Conservation (phyloP, 2,113 vertebrate species). For the Aphyosemion australe region DNA sequence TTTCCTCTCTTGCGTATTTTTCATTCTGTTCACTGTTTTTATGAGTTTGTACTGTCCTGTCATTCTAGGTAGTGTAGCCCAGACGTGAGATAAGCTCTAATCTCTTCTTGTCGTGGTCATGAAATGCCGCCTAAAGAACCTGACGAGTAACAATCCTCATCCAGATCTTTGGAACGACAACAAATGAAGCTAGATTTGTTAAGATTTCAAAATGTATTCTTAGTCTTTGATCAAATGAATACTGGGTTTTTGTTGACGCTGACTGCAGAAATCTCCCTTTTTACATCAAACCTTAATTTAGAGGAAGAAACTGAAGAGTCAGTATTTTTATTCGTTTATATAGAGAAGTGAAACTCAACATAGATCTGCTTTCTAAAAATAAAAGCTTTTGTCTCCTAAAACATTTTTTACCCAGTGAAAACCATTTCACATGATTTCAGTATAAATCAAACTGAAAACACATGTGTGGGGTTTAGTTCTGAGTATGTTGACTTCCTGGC, state of each 20-base stretch:
- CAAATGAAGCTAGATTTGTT: background rate
- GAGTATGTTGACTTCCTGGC: conserved; percentile 15
- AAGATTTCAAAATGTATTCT: no score
- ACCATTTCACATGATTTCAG: background rate
- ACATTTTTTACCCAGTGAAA: background rate
- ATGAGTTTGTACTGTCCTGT: conserved; percentile 10
- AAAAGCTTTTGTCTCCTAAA: background rate
- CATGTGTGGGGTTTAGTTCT: no score
- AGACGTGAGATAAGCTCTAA: conserved; percentile 22
- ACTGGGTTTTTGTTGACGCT: background rate
- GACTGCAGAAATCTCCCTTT: background rate
- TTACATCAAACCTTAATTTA: background rate
- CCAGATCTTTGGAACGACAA: conserved; percentile 12
- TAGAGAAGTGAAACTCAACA: background rate
- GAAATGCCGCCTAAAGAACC: conserved; percentile 36
- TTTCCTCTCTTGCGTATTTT: background rate
- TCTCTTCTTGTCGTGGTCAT: background rate
- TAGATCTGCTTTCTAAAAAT: background rate
- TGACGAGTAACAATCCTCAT: conserved; percentile 37
- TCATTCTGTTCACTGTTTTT: conserved; percentile 5
- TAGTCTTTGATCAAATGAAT: background rate
- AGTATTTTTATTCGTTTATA: background rate
- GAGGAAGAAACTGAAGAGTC: background rate
- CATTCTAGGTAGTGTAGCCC: conserved; percentile 14
- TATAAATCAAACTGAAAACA: no score